phyloP scores from a whole-genome alignment of 2,888 invertebrate genomes.

The Cryptocephalus moraei region DNA sequence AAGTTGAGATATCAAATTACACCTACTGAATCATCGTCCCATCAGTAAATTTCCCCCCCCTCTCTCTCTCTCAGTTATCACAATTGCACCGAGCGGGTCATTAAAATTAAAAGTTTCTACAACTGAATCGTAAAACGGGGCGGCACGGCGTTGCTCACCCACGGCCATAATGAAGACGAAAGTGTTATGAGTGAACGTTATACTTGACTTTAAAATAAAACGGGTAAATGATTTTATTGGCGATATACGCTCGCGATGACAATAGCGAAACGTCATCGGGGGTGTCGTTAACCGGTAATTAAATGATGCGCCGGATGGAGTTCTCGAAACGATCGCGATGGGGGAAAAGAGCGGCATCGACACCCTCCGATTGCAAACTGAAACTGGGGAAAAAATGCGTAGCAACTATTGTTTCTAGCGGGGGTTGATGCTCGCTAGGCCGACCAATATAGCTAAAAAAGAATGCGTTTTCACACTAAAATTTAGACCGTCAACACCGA shows the following conservation, averaged over 20 bases:
- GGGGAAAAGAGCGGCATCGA: no score
- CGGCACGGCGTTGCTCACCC: neutral
- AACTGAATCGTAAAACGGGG: conserved; percentile 9
- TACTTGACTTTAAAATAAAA: conserved; percentile 23
- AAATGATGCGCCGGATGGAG: conserved; percentile 34
- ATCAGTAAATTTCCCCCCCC: no score
- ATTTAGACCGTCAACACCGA: no score
- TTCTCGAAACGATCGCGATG: conserved; percentile 22
- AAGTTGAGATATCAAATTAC: no score
- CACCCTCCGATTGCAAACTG: no score
- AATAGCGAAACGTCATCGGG: conserved; percentile 28
- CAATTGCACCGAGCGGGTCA: conserved; percentile 1
- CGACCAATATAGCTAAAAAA: no score
- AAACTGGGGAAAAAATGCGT: no score
- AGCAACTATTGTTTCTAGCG: no score
- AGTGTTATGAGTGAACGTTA: conserved; percentile 17
- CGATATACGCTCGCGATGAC: conserved; percentile 29
- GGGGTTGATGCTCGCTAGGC: no score
- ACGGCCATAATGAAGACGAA: conserved; percentile 23
- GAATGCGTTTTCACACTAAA: no score
- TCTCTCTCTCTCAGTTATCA: neutral
- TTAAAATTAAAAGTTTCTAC: conserved; percentile 8
- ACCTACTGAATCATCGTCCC: no score
- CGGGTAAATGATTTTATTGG: conserved; percentile 35
- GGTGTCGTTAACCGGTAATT: conserved; percentile 38